Evolutionary conservation across 2,797 vertebrate genomes (phyloP).

Genomic region (Scomberomorus guttatus): DNA sequence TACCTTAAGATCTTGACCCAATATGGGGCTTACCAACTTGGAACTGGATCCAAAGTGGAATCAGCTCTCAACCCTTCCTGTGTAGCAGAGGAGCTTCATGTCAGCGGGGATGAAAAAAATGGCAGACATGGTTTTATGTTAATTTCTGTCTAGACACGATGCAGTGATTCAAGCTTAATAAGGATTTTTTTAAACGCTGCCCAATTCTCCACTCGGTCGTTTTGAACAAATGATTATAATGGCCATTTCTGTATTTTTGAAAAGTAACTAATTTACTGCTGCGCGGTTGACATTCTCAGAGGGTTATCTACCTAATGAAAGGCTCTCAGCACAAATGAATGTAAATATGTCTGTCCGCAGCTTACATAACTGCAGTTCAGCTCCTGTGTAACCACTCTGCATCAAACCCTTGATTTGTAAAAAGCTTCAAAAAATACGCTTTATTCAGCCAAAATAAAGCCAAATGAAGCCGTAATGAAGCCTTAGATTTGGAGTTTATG

Average conservation of each 20-base stretch:
- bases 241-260: conserved; percentile 32
- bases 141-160: conserved; percentile 25
- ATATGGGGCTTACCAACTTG: not conserved
- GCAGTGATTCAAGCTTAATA: conserved; percentile 14
- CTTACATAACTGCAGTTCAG: conserved; percentile 34
- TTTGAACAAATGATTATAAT: conserved; percentile 38
- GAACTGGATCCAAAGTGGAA: not conserved
- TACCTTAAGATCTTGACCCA: not conserved
- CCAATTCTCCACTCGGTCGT: conserved; percentile 23
- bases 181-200: not conserved
- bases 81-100: conserved; percentile 1
- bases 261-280: conserved; percentile 43
- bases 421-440: conserved; percentile 17
- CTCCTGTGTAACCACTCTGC: conserved; percentile 21
- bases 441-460: conserved; percentile 8
- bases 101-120: conserved; percentile 28
- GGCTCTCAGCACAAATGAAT: conserved; percentile 47
- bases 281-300: conserved; percentile 35
- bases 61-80: not conserved
- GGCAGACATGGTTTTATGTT: conserved; percentile 24
- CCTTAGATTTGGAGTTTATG: conserved; percentile 17
- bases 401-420: conserved; percentile 16
- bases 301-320: conserved; percentile 58
- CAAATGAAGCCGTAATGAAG: conserved; percentile 15
- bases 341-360: conserved; percentile 33